A percentile compares a stretch with the other conserved stretches of the same genome.
phyloP scores from a whole-genome alignment of 2,113 vertebrate genomes.

The human (Homo sapiens) region DNA sequence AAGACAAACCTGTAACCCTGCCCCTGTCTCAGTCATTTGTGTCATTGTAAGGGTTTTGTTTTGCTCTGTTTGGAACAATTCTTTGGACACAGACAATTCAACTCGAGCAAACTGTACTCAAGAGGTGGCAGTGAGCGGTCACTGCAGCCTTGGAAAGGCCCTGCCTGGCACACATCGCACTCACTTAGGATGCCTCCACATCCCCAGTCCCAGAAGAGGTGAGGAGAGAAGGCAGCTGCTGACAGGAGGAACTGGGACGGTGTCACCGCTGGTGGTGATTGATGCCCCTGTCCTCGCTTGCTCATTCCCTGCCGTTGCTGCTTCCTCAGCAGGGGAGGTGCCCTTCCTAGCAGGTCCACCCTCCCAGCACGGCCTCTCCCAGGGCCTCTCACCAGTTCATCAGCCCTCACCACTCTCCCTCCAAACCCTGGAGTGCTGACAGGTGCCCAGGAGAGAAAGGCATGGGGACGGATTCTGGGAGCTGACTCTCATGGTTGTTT shows the following conservation, averaged over 20 bases:
- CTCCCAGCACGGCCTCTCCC: not conserved
- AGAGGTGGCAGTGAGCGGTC: not conserved
- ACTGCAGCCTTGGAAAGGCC: not conserved
- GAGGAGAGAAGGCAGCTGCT: not conserved
- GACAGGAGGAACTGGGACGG: not conserved
- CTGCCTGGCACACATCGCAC: not conserved
- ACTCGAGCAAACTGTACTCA: not conserved
- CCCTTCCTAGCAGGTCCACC: not conserved
- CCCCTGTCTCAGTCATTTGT: not conserved
- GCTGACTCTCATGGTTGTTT: not conserved
- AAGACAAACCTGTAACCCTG: not conserved
- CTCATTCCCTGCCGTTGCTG: not conserved
- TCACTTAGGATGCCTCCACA: not conserved
- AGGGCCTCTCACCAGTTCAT: not conserved
- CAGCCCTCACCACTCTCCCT: not conserved
- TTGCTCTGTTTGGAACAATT: not conserved
- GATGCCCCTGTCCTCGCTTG: conserved; percentile 32
- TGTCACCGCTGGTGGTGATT: not conserved
- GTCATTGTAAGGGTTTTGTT: not conserved
- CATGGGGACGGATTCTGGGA: not conserved
- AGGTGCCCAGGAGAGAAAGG: not conserved
- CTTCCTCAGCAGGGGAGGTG: not conserved
- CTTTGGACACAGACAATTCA: not conserved
- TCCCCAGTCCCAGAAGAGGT: rapidly evolving
- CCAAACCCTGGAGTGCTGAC: not conserved